Conservation (phyloP, 2,797 vertebrate genomes). For the Chiloscyllium punctatum region DNA sequence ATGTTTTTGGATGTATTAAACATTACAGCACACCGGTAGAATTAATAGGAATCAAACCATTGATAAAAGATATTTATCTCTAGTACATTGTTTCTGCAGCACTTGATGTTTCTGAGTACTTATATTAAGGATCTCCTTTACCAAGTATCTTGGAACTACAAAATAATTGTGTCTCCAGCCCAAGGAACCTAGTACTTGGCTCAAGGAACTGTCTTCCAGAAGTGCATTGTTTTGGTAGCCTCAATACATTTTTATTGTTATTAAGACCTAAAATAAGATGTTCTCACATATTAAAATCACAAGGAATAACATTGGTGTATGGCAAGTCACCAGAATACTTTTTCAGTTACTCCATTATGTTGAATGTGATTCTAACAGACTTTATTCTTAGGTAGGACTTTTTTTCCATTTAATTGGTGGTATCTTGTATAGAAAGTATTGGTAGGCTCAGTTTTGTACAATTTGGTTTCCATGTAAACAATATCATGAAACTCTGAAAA, state of each 20-base stretch:
- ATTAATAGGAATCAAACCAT: background rate
- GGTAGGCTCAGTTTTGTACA: background rate
- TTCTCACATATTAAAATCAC: background rate
- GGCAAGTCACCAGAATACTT: background rate
- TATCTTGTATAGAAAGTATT: background rate
- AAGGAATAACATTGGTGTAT: background rate
- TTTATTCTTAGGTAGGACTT: background rate
- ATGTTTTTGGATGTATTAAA: background rate
- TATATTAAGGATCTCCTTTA: background rate
- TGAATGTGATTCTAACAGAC: background rate
- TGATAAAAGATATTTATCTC: too few species aligned
- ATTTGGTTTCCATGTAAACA: too few species aligned
- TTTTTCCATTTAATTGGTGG: background rate
- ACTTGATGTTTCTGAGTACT: background rate
- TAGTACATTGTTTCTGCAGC: background rate
- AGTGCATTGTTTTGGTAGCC: background rate
- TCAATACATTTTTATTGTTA: background rate
- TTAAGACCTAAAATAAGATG: background rate
- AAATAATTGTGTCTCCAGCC: background rate
- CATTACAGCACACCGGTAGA: background rate
- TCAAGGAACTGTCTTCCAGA: background rate
- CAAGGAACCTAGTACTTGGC: background rate
- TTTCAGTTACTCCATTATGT: background rate
- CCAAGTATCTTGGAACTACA: background rate
- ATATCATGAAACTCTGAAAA: background rate